These are phyloP conservation scores for Carcharodon carcharias DNA, from an alignment of 2,797 vertebrate genomes.

Conservation along the genomic window DNA sequence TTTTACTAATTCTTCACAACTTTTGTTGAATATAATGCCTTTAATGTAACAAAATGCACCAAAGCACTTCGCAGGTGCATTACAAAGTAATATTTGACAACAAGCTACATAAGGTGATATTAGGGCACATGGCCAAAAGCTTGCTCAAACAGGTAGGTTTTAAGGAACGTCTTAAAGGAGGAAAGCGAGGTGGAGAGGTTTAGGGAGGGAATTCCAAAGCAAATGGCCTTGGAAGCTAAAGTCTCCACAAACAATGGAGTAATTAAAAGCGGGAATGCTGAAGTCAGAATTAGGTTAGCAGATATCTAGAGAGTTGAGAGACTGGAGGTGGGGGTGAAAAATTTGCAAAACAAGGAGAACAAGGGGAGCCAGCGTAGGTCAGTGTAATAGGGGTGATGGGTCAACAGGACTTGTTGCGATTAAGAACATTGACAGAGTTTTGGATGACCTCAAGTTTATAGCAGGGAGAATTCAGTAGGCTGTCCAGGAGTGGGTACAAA, in stretches of 20 bases:
- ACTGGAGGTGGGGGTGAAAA: neutral
- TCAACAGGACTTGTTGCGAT: neutral
- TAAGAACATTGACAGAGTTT: neutral
- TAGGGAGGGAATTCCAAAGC: too few species aligned
- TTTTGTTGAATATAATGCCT: constrained; percentile 3
- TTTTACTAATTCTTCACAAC: constrained; percentile 13
- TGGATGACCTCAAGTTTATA: neutral
- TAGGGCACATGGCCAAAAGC: neutral
- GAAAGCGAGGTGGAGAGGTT: too few species aligned
- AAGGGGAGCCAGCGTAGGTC: neutral
- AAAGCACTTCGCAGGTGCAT: neutral
- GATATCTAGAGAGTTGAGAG: neutral
- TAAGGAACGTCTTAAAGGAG: too few species aligned
- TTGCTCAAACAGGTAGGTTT: neutral
- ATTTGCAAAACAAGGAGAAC: neutral
- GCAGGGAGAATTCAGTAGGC: neutral
- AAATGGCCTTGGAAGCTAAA: too few species aligned
- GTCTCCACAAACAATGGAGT: too few species aligned
- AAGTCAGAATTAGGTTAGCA: neutral
- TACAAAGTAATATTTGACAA: neutral
- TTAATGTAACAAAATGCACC: constrained; percentile 36
- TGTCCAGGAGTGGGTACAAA: neutral
- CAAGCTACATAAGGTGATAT: neutral
- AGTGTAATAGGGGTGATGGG: too few species aligned
- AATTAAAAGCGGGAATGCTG: neutral